These are phyloP conservation scores for Leptothorax acervorum DNA, from an alignment of 2,888 invertebrate genomes.

Conservation along the genomic window DNA sequence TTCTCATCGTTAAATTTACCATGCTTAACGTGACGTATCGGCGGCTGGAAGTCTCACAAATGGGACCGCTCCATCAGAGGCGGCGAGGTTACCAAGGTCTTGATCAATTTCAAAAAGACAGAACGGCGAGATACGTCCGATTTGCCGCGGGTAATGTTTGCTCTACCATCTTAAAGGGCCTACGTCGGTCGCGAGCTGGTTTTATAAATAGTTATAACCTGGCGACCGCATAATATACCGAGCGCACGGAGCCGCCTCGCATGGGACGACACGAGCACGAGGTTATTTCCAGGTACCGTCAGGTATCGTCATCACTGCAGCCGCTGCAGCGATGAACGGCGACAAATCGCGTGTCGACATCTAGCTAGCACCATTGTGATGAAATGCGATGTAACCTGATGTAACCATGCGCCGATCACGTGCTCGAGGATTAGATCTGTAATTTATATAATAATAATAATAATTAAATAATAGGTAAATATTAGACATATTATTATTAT, in stretches of 20 bases:
- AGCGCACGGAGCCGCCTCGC: slow-evolving; percentile 58
- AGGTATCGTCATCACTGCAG: slow-evolving; percentile 53
- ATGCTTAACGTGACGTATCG: slow-evolving; percentile 47
- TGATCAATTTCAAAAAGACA: slow-evolving; percentile 49
- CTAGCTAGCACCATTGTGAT: not conserved
- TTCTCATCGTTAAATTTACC: slow-evolving; percentile 61
- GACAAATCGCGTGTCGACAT: not conserved
- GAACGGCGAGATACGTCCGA: slow-evolving; percentile 52
- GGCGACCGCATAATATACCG: slow-evolving; percentile 56
- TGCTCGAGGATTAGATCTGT: not conserved
- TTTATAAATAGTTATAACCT: slow-evolving; percentile 80
- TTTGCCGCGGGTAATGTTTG: slow-evolving; percentile 47
- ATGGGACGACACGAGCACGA: slow-evolving; percentile 60
- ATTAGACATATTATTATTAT: too few relatives aligned
- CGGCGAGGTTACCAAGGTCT: slow-evolving; percentile 34
- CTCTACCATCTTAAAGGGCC: slow-evolving; percentile 70
- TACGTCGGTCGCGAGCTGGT: slow-evolving; percentile 70
- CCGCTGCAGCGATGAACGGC: not conserved
- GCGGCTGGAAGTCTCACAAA: slow-evolving; percentile 52
- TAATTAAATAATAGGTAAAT: too few relatives aligned
- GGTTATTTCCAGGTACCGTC: slow-evolving; percentile 71
- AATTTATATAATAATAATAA: too few relatives aligned
- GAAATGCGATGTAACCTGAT: not conserved
- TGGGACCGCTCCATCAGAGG: slow-evolving; percentile 57
- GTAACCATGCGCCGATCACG: not conserved